Base-by-base conservation (phyloP, 2,888 invertebrate genomes). In the Hedya salicella region DNA sequence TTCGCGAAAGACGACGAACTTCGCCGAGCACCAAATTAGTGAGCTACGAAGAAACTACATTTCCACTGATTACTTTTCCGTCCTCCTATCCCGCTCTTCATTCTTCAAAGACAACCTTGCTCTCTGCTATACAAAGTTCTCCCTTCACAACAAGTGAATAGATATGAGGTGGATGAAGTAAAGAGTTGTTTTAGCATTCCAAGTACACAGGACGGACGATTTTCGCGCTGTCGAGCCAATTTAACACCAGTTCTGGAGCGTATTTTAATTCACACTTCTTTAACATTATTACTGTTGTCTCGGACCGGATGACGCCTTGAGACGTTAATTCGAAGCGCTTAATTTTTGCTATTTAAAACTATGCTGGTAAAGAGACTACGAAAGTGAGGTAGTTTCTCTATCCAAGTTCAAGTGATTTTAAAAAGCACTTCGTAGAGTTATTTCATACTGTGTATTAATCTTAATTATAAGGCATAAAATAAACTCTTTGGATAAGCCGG, bases 11-110 rank as follows among this genome's bases (percentile, higher is more conserved):
- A 74, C 74, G 71, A 63, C 73, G 70, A 86, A 85, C 82, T 86
- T 87, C 78, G 77, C 76, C 79, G 78, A 81, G 79, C 75, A 75
- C 79, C 76, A 82, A 84, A 87, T 86, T 86, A 85, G 81, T 81
- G 80, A 79, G 77, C 64, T 74, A 71, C 74, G 79, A 83, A 83
- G 84, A 84, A 83, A 80, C 75, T 59, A 63, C 60, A 52, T 46
- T 62, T 14, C 42, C 46, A 57, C 57, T 19, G 17, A 46, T 46
- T 32, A 57, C 57, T 46, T 46, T 30, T 42, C 16, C 13, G 25
- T 39, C 36, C 54, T 54, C 54, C 25, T 21, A 62, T 52, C 44
- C 44, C 5, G 3, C 14, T 19, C 16, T 14, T 39, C 50, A 11
- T 9, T 30, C 3, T 9, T 11, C 17, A 30, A 36, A 62, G 42